phyloP scores from a whole-genome alignment of 2,888 invertebrate genomes.

The Leptopilina myrica region DNA sequence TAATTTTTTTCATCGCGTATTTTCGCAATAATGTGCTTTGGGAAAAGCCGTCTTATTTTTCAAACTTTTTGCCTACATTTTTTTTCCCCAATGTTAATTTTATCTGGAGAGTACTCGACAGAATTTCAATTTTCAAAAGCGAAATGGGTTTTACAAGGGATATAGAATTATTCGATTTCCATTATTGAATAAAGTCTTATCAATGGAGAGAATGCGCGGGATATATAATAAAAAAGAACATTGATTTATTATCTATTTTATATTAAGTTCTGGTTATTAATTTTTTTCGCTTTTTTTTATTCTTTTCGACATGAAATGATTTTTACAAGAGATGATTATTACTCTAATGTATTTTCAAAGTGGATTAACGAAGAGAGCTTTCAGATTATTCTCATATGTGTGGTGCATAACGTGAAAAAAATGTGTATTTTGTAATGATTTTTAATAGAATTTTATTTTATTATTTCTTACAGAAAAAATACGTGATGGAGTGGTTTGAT shows the following conservation, averaged over 20 bases:
- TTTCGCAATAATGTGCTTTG: neutral
- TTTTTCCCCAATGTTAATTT: slow-evolving; percentile 18
- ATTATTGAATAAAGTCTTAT: slow-evolving; percentile 16
- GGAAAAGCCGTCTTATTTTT: slow-evolving; percentile 8
- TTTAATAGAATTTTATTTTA: no score
- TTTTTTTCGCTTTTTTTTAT: slow-evolving; percentile 11
- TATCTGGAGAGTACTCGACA: slow-evolving; percentile 6
- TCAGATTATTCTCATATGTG: neutral
- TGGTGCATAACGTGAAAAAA: no score
- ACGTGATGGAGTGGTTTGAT: no score
- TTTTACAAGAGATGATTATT: slow-evolving; percentile 2
- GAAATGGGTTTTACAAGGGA: slow-evolving; percentile 5
- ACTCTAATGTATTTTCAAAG: slow-evolving; percentile 26
- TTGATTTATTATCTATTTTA: slow-evolving; percentile 14
- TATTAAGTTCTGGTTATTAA: neutral
- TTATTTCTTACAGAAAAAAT: no score
- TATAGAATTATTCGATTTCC: slow-evolving; percentile 20
- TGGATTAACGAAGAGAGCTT: neutral
- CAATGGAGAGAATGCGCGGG: neutral
- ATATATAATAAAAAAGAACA: neutral
- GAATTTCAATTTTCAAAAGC: slow-evolving; percentile 19
- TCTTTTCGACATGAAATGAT: neutral
- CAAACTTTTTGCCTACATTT: slow-evolving; percentile 5
- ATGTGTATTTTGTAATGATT: no score
- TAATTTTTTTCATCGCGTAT: slow-evolving; percentile 33